Conservation (phyloP, 2,797 vertebrate species). For the Telmatherina bonti region DNA sequence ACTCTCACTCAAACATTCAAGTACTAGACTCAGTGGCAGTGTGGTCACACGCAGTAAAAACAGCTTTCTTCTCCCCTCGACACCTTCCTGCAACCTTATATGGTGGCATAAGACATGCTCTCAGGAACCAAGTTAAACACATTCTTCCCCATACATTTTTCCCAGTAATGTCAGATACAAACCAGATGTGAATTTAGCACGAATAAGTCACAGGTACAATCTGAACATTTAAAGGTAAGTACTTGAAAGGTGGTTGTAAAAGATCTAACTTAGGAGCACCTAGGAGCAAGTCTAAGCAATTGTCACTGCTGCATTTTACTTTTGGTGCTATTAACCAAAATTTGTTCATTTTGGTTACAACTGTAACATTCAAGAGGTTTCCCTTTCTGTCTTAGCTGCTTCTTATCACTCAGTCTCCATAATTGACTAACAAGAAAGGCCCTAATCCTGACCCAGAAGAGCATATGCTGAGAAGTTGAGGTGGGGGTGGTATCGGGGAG, state of each 20-base stretch:
- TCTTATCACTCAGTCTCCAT: conserved; percentile 28
- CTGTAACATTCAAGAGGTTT: not conserved
- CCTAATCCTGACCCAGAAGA: conserved; percentile 66
- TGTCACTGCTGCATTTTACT: not conserved
- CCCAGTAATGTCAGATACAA: conserved; percentile 25
- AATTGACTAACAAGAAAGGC: conserved; percentile 63
- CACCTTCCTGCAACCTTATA: conserved; percentile 49
- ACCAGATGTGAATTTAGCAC: conserved; percentile 25
- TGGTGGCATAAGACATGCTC: conserved; percentile 38
- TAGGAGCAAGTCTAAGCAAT: not conserved
- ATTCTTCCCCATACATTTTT: conserved; percentile 40
- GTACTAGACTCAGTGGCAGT: conserved; percentile 42
- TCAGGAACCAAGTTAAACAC: conserved; percentile 54
- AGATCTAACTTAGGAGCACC: not conserved
- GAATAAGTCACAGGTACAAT: conserved; percentile 46
- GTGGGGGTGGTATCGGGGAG: not conserved
- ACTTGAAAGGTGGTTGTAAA: not conserved
- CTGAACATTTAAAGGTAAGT: conserved; percentile 21
- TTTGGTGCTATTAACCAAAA: not conserved
- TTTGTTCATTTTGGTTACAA: not conserved
- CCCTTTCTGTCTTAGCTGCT: not conserved
- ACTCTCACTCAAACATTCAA: conserved; percentile 20
- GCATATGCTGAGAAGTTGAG: conserved; percentile 45
- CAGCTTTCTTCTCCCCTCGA: conserved; percentile 42
- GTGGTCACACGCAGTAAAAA: conserved; percentile 46